Conservation (phyloP, 2,113 vertebrate species). For the Sphyrna mokarran region DNA sequence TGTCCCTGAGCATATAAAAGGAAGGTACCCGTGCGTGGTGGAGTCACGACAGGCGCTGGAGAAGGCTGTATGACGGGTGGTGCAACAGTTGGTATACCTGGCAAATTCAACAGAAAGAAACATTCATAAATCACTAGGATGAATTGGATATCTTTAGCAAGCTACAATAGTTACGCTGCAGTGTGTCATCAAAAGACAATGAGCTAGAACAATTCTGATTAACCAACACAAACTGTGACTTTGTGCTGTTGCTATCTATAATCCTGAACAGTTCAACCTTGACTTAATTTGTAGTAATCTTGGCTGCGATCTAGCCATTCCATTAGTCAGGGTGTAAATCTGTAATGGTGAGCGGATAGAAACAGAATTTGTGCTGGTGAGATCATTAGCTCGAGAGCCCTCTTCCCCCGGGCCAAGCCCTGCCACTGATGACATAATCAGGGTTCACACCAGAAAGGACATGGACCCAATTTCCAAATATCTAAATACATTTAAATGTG, state of each 20-base stretch:
- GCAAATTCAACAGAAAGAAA: neutral
- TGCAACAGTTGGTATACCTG: slow-evolving; percentile 77
- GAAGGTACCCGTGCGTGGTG: slow-evolving; percentile 62
- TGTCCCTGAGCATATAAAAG: slow-evolving; percentile 93
- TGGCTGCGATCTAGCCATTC: neutral
- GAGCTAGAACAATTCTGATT: neutral
- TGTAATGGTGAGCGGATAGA: too few relatives aligned
- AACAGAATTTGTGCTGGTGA: too few relatives aligned
- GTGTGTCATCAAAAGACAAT: neutral
- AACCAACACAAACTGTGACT: neutral
- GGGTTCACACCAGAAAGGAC: too few relatives aligned
- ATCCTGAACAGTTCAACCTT: neutral
- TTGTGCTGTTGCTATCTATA: neutral
- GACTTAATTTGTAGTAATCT: neutral
- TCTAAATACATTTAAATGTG: too few relatives aligned
- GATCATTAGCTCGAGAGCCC: too few relatives aligned
- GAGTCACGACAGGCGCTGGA: slow-evolving; percentile 71
- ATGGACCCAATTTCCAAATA: too few relatives aligned
- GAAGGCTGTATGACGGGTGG: slow-evolving; percentile 63
- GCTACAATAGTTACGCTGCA: neutral
- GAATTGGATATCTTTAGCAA: neutral
- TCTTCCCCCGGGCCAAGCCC: too few relatives aligned
- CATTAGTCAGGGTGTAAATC: too few relatives aligned
- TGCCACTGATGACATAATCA: too few relatives aligned
- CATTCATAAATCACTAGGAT: neutral